A percentile compares a stretch with the other conserved stretches of the same genome.
These are phyloP conservation scores for Rhinolophus ferrumequinum DNA, from an alignment of 2,113 vertebrate genomes.

Conservation along the genomic window DNA sequence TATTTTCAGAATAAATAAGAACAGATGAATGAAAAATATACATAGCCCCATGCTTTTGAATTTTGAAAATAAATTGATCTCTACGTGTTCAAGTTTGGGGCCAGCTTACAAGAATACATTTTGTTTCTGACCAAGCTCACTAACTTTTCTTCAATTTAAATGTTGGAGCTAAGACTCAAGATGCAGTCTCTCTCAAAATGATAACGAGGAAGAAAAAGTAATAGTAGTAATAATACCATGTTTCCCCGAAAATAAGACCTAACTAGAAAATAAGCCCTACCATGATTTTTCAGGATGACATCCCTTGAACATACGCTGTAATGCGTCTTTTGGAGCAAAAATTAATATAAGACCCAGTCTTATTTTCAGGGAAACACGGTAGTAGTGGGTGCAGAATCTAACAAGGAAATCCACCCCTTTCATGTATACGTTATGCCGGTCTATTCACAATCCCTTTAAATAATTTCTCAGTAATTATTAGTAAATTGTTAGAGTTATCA, in stretches of 20 bases:
- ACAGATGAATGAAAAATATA: neutral
- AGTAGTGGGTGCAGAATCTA: neutral
- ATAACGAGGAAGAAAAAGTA: neutral
- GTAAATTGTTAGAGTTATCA: neutral
- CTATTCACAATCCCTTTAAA: neutral
- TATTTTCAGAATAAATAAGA: neutral
- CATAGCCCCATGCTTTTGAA: neutral
- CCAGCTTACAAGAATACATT: neutral
- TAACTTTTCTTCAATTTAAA: neutral
- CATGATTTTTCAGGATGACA: too few relatives aligned
- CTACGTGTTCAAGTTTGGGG: neutral
- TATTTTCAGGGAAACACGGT: too few relatives aligned
- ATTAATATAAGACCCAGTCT: too few relatives aligned
- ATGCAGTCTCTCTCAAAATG: neutral
- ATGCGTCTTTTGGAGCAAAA: too few relatives aligned
- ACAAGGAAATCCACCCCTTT: neutral
- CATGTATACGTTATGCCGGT: neutral
- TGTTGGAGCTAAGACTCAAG: neutral
- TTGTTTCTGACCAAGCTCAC: slow-evolving; percentile 11
- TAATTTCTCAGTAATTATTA: neutral
- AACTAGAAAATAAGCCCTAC: too few relatives aligned
- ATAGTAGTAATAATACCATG: neutral
- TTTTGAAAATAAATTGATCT: slow-evolving; percentile 48
- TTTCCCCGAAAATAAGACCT: too few relatives aligned
- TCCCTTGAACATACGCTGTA: too few relatives aligned